phyloP scores from a whole-genome alignment of 2,888 invertebrate genomes.

The Creontiades dilutus region DNA sequence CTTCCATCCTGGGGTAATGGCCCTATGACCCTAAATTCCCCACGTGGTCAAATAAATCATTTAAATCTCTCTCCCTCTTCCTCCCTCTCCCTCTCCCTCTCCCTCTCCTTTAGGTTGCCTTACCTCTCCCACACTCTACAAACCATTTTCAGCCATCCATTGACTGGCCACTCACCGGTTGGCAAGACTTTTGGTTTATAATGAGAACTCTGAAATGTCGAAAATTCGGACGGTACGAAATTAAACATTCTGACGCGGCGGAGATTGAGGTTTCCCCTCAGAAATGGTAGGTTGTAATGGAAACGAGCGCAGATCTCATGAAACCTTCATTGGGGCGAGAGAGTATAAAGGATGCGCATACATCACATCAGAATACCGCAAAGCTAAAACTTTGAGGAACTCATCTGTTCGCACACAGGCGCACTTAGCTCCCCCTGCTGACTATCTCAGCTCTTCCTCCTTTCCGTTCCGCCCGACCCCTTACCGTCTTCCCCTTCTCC shows the following conservation, averaged over 20 bases:
- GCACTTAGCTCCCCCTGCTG: neutral
- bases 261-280: neutral
- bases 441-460: neutral
- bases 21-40: too few relatives aligned
- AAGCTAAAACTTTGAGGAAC: conserved; percentile 56
- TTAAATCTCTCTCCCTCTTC: too few relatives aligned
- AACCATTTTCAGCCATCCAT: too few relatives aligned
- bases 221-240: neutral
- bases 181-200: too few relatives aligned
- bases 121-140: too few relatives aligned
- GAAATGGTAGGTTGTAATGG: conserved; percentile 6
- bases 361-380: conserved; percentile 67
- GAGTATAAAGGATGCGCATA: conserved; percentile 64
- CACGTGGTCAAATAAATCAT: too few relatives aligned
- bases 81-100: too few relatives aligned
- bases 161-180: too few relatives aligned
- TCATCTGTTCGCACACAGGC: conserved; percentile 54
- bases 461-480: neutral
- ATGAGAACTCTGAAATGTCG: neutral
- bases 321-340: conserved; percentile 58
- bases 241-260: neutral
- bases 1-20: too few relatives aligned
- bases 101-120: too few relatives aligned
- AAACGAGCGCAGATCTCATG: conserved; percentile 42
- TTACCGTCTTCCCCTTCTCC: neutral